Conservation (phyloP, 2,888 invertebrate species). For the Atethmia centrago region DNA sequence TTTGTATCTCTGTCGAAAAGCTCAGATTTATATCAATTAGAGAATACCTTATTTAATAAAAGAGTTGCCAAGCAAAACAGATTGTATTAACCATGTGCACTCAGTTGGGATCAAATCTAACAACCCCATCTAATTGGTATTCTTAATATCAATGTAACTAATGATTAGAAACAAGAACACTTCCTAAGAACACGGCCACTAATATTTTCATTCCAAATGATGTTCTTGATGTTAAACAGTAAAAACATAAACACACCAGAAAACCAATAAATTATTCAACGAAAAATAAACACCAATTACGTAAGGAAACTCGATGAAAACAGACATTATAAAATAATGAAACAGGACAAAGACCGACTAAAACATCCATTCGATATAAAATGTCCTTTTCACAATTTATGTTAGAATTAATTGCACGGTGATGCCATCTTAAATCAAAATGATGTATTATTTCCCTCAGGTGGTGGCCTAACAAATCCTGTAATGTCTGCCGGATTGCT, state of each 20-base stretch:
- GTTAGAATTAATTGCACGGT: constrained; percentile 56
- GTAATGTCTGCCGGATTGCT: constrained; percentile 46
- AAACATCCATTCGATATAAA: constrained; percentile 38
- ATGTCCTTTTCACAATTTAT: constrained; percentile 43
- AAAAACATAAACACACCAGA: background rate
- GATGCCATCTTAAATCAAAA: constrained; percentile 65
- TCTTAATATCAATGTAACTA: background rate
- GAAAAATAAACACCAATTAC: constrained; percentile 36
- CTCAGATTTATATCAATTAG: constrained; percentile 41
- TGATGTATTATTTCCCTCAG: constrained; percentile 64
- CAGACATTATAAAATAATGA: constrained; percentile 44
- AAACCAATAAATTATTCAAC: constrained; percentile 28
- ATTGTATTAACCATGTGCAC: background rate
- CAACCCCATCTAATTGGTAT: background rate
- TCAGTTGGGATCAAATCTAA: background rate
- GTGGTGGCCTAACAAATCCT: constrained; percentile 52
- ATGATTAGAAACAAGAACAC: background rate
- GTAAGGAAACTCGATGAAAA: constrained; percentile 35
- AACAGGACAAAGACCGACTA: constrained; percentile 32
- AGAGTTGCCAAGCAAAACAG: background rate
- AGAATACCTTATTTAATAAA: constrained; percentile 5
- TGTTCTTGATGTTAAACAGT: constrained; percentile 1
- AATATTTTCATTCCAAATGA: constrained; percentile 21
- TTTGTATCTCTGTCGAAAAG: constrained; percentile 25
- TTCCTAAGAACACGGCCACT: background rate